phyloP scores from a whole-genome alignment of 2,888 invertebrate genomes.

The Lutraria lutraria region DNA sequence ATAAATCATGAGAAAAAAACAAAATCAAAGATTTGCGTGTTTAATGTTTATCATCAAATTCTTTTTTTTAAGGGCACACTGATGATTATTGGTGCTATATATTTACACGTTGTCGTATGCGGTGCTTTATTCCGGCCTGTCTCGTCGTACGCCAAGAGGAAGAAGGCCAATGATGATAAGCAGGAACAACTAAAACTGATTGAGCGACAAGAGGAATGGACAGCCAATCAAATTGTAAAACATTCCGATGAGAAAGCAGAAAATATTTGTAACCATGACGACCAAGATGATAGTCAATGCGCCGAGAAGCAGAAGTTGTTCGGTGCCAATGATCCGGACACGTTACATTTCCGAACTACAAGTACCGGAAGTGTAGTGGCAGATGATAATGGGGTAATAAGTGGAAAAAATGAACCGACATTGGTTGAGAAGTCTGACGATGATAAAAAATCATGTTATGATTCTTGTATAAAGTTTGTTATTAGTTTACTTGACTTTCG shows the following conservation, averaged over 20 bases:
- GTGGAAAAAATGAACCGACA: neutral
- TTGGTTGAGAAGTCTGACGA: constrained; percentile 43
- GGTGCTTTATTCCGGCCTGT: constrained; percentile 78
- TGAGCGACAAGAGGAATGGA: constrained; percentile 8
- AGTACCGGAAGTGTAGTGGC: constrained; percentile 76
- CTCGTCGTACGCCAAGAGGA: constrained; percentile 62
- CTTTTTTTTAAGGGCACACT: constrained; percentile 68
- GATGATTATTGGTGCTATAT: constrained; percentile 75
- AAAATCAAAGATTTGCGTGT: no score
- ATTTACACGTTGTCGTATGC: constrained; percentile 75
- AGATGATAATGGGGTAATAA: constrained; percentile 66
- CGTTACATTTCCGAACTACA: constrained; percentile 34
- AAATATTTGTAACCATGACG: neutral
- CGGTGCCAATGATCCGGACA: neutral
- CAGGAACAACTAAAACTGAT: constrained; percentile 48
- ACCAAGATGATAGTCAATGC: neutral
- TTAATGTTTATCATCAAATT: no score
- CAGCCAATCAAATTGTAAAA: constrained; percentile 27
- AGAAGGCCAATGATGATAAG: neutral
- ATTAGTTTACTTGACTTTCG: constrained; percentile 74
- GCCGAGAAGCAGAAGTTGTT: neutral
- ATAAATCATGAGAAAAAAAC: no score
- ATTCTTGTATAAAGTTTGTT: constrained; percentile 47
- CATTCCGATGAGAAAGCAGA: neutral
- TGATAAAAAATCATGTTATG: constrained; percentile 19